phyloP scores from a whole-genome alignment of 2,113 vertebrate genomes.

The Catharus minimus region DNA sequence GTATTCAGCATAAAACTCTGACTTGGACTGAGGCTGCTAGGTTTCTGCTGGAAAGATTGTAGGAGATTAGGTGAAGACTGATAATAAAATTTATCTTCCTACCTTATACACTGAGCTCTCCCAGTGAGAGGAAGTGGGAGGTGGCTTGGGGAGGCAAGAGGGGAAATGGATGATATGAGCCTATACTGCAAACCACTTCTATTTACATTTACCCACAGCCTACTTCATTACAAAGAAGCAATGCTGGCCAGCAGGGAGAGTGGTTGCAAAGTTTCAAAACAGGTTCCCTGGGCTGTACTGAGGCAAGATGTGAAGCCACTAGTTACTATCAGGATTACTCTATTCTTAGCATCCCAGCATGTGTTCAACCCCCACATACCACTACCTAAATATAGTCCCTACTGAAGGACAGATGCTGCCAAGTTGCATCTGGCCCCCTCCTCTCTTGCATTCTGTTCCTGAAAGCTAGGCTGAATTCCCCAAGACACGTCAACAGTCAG shows the following conservation, averaged over 20 bases:
- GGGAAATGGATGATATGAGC: background rate
- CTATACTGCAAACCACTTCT: background rate
- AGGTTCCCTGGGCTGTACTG: background rate
- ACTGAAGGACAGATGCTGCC: conserved; percentile 50
- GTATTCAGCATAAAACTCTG: background rate
- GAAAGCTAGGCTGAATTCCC: background rate
- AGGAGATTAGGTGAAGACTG: background rate
- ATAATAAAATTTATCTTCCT: background rate
- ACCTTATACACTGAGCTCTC: background rate
- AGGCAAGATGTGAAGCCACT: conserved; percentile 6
- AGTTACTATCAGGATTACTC: conserved; percentile 44
- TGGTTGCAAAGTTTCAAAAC: background rate
- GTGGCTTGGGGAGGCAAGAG: background rate
- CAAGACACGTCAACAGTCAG: background rate
- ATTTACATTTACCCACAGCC: background rate
- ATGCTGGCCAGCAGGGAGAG: background rate
- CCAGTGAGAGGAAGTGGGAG: background rate
- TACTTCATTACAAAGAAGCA: background rate
- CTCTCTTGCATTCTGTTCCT: conserved; percentile 44
- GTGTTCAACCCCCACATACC: conserved; percentile 37
- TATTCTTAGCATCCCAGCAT: conserved; percentile 36
- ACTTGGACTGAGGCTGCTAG: background rate
- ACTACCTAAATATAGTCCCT: conserved; percentile 43
- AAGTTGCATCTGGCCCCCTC: conserved; percentile 13
- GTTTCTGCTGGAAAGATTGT: background rate